phyloP scores from a whole-genome alignment of 2,113 vertebrate genomes.

The Mesoclemmys tuberculata region DNA sequence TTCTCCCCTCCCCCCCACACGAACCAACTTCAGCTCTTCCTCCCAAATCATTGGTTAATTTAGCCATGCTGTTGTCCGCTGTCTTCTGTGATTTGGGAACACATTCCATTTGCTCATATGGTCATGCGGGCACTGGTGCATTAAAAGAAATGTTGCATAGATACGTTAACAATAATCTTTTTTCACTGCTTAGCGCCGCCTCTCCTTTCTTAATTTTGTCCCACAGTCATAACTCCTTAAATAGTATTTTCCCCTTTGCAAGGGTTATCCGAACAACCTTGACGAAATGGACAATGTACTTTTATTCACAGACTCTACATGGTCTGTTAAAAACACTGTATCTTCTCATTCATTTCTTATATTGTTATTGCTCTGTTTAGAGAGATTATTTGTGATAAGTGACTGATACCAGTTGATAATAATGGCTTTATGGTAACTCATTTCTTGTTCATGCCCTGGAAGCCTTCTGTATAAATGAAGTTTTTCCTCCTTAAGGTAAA shows the following conservation, averaged over 20 bases:
- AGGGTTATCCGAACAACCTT: neutral
- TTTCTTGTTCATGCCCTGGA: neutral
- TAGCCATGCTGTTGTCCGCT: neutral
- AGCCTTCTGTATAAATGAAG: slow-evolving; percentile 53
- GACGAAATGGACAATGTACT: neutral
- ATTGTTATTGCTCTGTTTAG: neutral
- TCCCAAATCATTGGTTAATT: neutral
- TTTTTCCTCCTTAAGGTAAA: slow-evolving; percentile 67
- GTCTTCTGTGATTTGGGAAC: neutral
- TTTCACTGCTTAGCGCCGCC: slow-evolving; percentile 34
- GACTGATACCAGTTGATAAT: neutral
- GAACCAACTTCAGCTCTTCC: slow-evolving; percentile 20
- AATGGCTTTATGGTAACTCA: neutral
- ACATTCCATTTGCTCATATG: neutral
- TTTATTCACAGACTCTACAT: neutral
- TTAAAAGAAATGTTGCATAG: neutral
- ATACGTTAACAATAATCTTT: slow-evolving; percentile 47
- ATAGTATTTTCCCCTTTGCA: neutral
- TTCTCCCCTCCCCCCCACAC: no score
- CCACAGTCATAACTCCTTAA: slow-evolving; percentile 64
- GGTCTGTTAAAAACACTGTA: neutral
- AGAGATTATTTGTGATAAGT: neutral
- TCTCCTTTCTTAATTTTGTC: slow-evolving; percentile 56
- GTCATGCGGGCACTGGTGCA: neutral
- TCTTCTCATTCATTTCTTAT: neutral